phyloP scores from a whole-genome alignment of 2,113 vertebrate genomes.

The Limanda limanda region DNA sequence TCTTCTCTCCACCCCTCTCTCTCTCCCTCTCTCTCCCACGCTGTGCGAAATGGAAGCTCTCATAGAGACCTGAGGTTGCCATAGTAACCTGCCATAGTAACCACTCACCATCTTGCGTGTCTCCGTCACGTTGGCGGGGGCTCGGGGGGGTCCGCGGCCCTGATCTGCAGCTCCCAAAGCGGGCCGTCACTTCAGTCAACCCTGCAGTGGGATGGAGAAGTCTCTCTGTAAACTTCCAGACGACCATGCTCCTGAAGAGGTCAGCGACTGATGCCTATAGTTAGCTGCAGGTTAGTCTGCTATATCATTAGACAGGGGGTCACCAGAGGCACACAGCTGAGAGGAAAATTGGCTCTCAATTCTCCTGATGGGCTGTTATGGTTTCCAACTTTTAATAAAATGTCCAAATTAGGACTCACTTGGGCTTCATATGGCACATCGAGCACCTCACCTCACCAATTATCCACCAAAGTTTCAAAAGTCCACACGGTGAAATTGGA shows the following conservation, averaged over 20 bases:
- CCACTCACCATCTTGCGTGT: slow-evolving; percentile 80
- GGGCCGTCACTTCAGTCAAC: slow-evolving; percentile 30
- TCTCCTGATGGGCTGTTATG: background rate
- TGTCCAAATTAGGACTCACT: slow-evolving; percentile 1
- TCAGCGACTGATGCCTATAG: background rate
- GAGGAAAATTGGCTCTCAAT: slow-evolving; percentile 6
- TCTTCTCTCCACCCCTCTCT: slow-evolving; percentile 62
- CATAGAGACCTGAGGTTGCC: slow-evolving; percentile 79
- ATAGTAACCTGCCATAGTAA: slow-evolving; percentile 82
- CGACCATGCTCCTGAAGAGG: background rate
- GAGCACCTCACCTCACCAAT: background rate
- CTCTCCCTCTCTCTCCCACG: slow-evolving; percentile 73
- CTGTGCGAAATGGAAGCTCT: slow-evolving; percentile 81
- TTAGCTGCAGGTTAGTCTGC: background rate
- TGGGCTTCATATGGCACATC: background rate
- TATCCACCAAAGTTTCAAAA: slow-evolving; percentile 26
- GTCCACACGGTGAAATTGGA: slow-evolving; percentile 50
- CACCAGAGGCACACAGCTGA: slow-evolving; percentile 16
- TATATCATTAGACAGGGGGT: slow-evolving; percentile 13
- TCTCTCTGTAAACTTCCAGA: slow-evolving; percentile 21
- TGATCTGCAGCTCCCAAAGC: slow-evolving; percentile 58
- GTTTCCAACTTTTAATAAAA: slow-evolving; percentile 1
- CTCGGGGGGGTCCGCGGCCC: slow-evolving; percentile 64
- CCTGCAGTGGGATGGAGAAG: slow-evolving; percentile 16
- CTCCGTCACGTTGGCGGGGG: slow-evolving; percentile 67